These are phyloP conservation scores for Tipula lateralis DNA, from an alignment of 2,888 invertebrate genomes.

Conservation along the genomic window DNA sequence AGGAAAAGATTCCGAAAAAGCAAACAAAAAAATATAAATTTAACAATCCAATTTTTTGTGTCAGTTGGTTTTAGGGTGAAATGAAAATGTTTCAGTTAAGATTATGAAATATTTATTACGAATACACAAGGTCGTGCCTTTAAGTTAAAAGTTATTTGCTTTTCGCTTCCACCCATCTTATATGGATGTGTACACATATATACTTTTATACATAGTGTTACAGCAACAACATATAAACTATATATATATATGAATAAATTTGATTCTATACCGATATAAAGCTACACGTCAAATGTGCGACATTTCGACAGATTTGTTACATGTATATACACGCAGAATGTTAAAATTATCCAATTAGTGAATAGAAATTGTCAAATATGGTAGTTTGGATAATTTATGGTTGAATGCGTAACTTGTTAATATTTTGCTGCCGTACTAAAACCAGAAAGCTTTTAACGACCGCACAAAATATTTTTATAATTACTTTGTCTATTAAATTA, in stretches of 20 bases:
- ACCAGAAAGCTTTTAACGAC: too few relatives aligned
- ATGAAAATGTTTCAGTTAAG: constrained; percentile 1
- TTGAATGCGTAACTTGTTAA: too few relatives aligned
- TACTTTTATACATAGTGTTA: not conserved
- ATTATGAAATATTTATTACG: constrained; percentile 24
- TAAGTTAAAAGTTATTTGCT: constrained; percentile 11
- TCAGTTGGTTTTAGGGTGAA: constrained; percentile 24
- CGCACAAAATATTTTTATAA: too few relatives aligned
- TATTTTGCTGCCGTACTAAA: too few relatives aligned
- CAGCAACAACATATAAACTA: not conserved
- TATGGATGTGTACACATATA: too few relatives aligned
- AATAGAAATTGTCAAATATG: not conserved
- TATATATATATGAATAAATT: not conserved
- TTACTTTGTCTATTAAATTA: too few relatives aligned
- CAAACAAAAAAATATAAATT: constrained; percentile 3
- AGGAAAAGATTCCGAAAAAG: not conserved
- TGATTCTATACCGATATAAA: not conserved
- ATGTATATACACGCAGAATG: too few relatives aligned
- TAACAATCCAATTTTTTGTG: constrained; percentile 24
- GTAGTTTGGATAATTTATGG: too few relatives aligned
- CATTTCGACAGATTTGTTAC: not conserved
- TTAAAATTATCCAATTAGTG: not conserved
- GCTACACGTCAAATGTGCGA: not conserved
- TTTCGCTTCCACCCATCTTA: not conserved
- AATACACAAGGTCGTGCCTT: constrained; percentile 11